Evolutionary conservation across 2,113 vertebrate genomes (phyloP).

Genomic region (Ophthalmolycus amberensis): DNA sequence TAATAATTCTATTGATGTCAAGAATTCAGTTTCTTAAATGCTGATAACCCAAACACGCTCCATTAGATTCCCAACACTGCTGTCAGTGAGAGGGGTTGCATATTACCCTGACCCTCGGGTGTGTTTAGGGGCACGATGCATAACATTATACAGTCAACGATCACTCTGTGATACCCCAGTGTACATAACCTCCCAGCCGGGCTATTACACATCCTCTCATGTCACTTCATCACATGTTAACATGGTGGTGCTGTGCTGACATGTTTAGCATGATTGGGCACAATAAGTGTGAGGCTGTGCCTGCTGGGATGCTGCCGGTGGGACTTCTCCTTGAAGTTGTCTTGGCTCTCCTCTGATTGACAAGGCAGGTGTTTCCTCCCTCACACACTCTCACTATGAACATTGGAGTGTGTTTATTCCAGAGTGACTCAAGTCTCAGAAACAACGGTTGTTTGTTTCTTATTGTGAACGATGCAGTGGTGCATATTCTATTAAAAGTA

Average conservation of each 20-base stretch:
- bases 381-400: background rate
- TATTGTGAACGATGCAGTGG: background rate
- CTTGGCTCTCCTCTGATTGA: conserved; percentile 43
- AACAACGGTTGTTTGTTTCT: background rate
- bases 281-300: conserved; percentile 31
- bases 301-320: conserved; percentile 26
- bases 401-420: background rate
- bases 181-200: conserved; percentile 1
- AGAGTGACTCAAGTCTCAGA: background rate
- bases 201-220: conserved; percentile 12
- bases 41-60: no score
- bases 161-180: conserved; percentile 37
- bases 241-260: conserved; percentile 28
- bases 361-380: conserved; percentile 49
- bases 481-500: background rate
- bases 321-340: conserved; percentile 2
- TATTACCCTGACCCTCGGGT: conserved; percentile 42
- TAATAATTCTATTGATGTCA: no score
- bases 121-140: background rate
- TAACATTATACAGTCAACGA: conserved; percentile 7
- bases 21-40: no score
- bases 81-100: conserved; percentile 50
- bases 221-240: conserved; percentile 58
- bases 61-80: no score
- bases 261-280: conserved; percentile 12